Evolutionary conservation across 2,797 vertebrate species (phyloP).

Genomic region (Discoglossus pictus): DNA sequence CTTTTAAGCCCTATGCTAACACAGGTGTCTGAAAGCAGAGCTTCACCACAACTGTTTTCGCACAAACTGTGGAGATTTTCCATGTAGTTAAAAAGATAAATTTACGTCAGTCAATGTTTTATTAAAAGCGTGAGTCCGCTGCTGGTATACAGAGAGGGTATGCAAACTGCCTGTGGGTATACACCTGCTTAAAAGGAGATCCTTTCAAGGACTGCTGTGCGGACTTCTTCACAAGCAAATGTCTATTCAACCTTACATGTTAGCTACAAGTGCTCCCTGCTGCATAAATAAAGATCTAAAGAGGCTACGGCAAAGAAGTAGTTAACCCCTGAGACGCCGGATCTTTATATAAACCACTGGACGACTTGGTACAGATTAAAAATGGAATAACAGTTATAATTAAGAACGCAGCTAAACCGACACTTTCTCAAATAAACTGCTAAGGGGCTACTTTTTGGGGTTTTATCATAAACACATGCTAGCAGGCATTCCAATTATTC

Average conservation of each 20-base stretch:
- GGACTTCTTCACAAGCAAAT: constrained; percentile 1
- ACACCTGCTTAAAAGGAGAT: constrained; percentile 25
- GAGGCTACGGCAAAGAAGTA: too few species aligned
- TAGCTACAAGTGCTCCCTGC: constrained; percentile 18
- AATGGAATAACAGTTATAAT: neutral
- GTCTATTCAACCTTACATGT: constrained; percentile 28
- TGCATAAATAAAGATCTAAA: constrained; percentile 16
- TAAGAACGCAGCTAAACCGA: constrained; percentile 15
- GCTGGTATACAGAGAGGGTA: neutral
- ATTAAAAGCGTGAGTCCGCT: constrained; percentile 3
- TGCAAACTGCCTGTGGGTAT: neutral
- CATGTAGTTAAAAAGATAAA: constrained; percentile 35
- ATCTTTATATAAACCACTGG: too few species aligned
- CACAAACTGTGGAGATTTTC: constrained; percentile 28
- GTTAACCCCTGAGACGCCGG: too few species aligned
- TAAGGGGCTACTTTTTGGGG: constrained; percentile 9
- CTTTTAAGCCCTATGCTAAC: constrained; percentile 1
- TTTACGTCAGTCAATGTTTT: constrained; percentile 1
- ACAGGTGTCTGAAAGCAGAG: constrained; percentile 33
- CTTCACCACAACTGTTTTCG: constrained; percentile 20
- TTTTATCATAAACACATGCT: constrained; percentile 48
- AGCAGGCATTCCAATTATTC: constrained; percentile 43
- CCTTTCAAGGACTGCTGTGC: constrained; percentile 14
- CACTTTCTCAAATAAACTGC: constrained; percentile 25
- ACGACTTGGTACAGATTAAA: too few species aligned